A percentile compares a stretch with the other conserved stretches of the same genome.
Conservation (phyloP, 2,797 vertebrate species). For the Cossypha niveicapilla region DNA sequence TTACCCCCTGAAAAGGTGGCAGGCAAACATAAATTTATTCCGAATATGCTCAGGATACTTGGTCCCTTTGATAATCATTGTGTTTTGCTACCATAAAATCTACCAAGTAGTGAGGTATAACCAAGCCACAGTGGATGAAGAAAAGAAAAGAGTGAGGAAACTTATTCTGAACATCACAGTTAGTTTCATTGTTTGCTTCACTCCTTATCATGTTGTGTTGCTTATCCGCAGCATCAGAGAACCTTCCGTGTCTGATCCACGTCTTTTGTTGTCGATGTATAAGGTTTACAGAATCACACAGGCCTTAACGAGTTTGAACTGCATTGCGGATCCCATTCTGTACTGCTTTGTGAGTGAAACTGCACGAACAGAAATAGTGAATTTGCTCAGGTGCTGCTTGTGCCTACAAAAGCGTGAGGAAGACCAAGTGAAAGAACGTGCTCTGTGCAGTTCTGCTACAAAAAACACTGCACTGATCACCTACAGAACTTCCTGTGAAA, state of each 20-base stretch:
- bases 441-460: not conserved
- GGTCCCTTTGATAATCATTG: constrained; percentile 75
- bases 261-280: constrained; percentile 1
- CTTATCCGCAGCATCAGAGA: constrained; percentile 75
- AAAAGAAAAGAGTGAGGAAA: constrained; percentile 78
- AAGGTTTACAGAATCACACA: constrained; percentile 78
- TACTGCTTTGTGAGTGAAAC: constrained; percentile 88
- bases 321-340: constrained; percentile 84
- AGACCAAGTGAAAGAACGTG: not conserved
- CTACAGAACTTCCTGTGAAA: constrained; percentile 10
- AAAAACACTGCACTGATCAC: not conserved
- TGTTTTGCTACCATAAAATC: constrained; percentile 80
- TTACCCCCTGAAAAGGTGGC: constrained; percentile 71
- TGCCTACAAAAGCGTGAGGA: not conserved
- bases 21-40: constrained; percentile 63
- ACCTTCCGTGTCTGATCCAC: not conserved
- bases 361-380: constrained; percentile 72
- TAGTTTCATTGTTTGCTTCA: constrained; percentile 83
- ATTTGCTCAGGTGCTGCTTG: constrained; percentile 53
- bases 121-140: constrained; percentile 77
- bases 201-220: constrained; percentile 82
- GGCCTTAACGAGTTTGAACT: constrained; percentile 83
- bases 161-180: constrained; percentile 78
- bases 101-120: constrained; percentile 78
- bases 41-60: constrained; percentile 79